Evolutionary conservation across 1,140 invertebrate genomes (phyloP).

Genomic region (Drosophila sproati): DNA sequence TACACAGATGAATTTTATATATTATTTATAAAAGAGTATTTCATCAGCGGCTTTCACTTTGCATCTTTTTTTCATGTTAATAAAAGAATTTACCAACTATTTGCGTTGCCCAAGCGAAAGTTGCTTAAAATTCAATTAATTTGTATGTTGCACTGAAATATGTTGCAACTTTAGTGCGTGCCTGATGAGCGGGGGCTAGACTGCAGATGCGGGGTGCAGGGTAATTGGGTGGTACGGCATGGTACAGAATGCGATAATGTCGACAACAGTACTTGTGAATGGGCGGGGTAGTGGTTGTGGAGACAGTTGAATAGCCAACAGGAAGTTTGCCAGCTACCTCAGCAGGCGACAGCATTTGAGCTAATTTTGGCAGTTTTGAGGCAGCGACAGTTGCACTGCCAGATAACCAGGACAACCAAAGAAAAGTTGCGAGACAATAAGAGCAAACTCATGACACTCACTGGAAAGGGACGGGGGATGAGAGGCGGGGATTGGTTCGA

Average conservation of each 20-base stretch:
- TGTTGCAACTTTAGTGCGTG: constrained; percentile 72
- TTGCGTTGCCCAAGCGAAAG: constrained; percentile 58
- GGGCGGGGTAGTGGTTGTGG: background rate
- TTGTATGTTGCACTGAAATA: constrained; percentile 74
- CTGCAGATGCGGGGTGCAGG: background rate
- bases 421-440: constrained; percentile 48
- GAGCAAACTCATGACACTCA: constrained; percentile 1
- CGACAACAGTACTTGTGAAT: constrained; percentile 10
- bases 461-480: constrained; percentile 4
- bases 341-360: constrained; percentile 51
- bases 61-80: constrained; percentile 18
- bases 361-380: constrained; percentile 68
- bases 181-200: constrained; percentile 19
- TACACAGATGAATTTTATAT: background rate
- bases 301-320: constrained; percentile 22
- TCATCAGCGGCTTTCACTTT: background rate
- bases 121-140: constrained; percentile 81
- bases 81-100: constrained; percentile 69
- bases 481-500: background rate
- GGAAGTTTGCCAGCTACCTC: constrained; percentile 43
- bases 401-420: constrained; percentile 64
- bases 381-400: constrained; percentile 51
- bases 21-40: constrained; percentile 6
- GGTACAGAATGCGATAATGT: constrained; percentile 24
- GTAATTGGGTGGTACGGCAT: background rate